Evolutionary conservation across 2,888 invertebrate genomes (phyloP).

Genomic region (Catocala fraxini): DNA sequence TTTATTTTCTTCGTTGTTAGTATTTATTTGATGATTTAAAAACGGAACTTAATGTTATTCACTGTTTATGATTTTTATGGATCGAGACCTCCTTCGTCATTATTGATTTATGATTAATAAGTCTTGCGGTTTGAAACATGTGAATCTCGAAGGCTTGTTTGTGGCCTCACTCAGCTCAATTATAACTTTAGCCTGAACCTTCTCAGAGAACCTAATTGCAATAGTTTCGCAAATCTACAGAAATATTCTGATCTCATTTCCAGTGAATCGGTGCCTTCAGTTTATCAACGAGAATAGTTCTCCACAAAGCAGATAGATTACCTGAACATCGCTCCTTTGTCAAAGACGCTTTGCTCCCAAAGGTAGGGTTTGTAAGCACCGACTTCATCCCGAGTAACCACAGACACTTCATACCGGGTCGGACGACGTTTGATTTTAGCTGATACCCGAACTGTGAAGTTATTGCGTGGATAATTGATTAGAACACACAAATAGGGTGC

Average conservation of each 20-base stretch:
- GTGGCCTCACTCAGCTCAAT: conserved; percentile 18
- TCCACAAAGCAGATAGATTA: conserved; percentile 54
- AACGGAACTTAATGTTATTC: too few species aligned
- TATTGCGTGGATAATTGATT: conserved; percentile 20
- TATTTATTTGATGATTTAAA: too few species aligned
- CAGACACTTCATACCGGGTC: conserved; percentile 96
- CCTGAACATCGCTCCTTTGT: conserved; percentile 98
- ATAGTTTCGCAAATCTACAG: conserved; percentile 21
- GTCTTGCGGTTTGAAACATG: neutral
- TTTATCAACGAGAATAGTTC: conserved; percentile 9
- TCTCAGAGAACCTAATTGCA: conserved; percentile 26
- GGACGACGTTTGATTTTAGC: conserved; percentile 95
- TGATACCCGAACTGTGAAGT: conserved; percentile 92
- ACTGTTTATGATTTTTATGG: neutral
- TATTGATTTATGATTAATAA: neutral
- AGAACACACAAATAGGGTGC: conserved; percentile 7
- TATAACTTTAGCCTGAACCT: conserved; percentile 23
- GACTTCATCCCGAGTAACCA: conserved; percentile 97
- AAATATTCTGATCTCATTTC: conserved; percentile 13
- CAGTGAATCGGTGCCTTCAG: conserved; percentile 6
- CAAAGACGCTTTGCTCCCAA: conserved; percentile 98
- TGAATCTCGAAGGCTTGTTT: neutral
- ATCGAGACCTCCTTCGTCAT: neutral
- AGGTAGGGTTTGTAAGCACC: conserved; percentile 98
- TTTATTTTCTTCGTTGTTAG: too few species aligned